A percentile compares a stretch with the other conserved stretches of the same genome.
Evolutionary conservation across 2,113 vertebrate species (phyloP).

Genomic region (Callopanchax toddi): DNA sequence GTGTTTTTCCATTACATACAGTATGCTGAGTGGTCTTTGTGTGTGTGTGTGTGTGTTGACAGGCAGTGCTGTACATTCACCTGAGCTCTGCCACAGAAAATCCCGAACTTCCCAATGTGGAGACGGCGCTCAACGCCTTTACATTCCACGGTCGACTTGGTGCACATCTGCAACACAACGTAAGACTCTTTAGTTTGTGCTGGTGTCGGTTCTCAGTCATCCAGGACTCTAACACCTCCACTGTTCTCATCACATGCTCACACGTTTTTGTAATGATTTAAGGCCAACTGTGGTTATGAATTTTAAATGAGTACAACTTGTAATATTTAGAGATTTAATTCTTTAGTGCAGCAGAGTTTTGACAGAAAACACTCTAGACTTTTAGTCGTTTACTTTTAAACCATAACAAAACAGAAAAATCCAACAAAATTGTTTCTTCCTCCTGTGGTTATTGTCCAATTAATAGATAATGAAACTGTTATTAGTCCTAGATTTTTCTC

Average conservation of each 20-base stretch:
- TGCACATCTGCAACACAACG: constrained; percentile 88
- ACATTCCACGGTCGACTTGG: constrained; percentile 81
- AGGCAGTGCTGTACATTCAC: constrained; percentile 80
- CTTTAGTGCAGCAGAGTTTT: too few relatives aligned
- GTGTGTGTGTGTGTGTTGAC: constrained; percentile 26
- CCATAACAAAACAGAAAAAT: background rate
- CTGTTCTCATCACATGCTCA: background rate
- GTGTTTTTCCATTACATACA: too few relatives aligned
- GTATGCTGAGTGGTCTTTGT: background rate
- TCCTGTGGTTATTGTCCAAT: background rate
- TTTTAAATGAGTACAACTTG: background rate
- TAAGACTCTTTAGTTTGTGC: constrained; percentile 43
- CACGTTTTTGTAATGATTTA: background rate
- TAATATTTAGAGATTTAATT: background rate
- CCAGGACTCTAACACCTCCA: too few relatives aligned
- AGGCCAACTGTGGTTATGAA: background rate
- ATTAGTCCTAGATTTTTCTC: background rate
- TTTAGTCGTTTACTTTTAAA: background rate
- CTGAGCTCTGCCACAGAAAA: constrained; percentile 65
- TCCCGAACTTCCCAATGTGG: constrained; percentile 54
- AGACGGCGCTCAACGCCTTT: constrained; percentile 84
- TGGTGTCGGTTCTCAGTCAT: background rate
- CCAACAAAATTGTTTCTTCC: too few relatives aligned
- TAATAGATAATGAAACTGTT: background rate
- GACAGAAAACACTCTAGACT: background rate